Base-by-base conservation (phyloP, 1,140 invertebrate species). In the Protaetia brevitarsis region DNA sequence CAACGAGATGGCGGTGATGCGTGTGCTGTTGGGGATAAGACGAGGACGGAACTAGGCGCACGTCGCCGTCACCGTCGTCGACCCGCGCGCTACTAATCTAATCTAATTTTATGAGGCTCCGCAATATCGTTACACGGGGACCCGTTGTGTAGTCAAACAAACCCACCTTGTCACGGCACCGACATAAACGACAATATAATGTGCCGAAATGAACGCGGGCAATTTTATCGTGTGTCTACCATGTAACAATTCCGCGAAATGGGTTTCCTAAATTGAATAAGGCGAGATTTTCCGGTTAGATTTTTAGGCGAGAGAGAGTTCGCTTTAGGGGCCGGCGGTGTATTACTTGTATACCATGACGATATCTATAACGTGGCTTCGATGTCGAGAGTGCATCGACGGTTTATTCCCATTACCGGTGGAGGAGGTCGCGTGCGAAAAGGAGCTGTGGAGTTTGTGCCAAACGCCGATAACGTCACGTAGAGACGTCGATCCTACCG, bases 51-150 rank as follows among this genome's bases (percentile, higher is more conserved):
- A n/a, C n/a, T n/a, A n/a, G n/a, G n/a, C n/a, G n/a, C n/a, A n/a
- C n/a, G n/a, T n/a, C n/a, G n/a, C n/a, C n/a, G n/a, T n/a, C n/a
- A n/a, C n/a, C n/a, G n/a, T n/a, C n/a, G n/a, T n/a, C n/a, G n/a
- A n/a, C n/a, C n/a, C 41, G 29, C 51, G 13, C 28, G 51, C 64
- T 56, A 51, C 64, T 65, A 65, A 65, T 65, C 64, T 65, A 65
- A 65, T 65, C 64, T 65, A 65, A 65, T 65, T 65, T 65, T 65
- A 65, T 65, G 64, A 65, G 51, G 41, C 64, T 59, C 51, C 31
- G 64, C 64, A 56, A 58, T 56, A 56, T 56, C 64, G 23, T 58
- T 29, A 45, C 30, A 19, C 23, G 56, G 26, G 56, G 41, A 21
- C 41, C 41, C 41, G 41, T 5, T 19, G 31, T 34, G 56, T 58